These are phyloP conservation scores for Brachypodius melanocephalos DNA, from an alignment of 2,113 vertebrate species.

Conservation along the genomic window DNA sequence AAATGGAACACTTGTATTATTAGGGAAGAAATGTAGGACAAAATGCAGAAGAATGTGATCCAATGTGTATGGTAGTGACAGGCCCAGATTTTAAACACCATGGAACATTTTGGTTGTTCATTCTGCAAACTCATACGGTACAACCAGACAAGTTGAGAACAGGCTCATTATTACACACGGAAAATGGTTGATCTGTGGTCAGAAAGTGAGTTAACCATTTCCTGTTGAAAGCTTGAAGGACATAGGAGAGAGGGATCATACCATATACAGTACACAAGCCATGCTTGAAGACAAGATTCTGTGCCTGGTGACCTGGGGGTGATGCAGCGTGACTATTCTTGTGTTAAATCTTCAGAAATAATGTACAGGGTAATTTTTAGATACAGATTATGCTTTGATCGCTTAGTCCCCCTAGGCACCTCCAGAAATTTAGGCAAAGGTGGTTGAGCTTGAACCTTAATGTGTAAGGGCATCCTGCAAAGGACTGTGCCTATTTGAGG, in stretches of 20 bases:
- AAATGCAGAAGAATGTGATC: neutral
- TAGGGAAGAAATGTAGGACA: neutral
- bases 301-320: neutral
- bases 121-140: neutral
- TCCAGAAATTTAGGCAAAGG: neutral
- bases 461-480: neutral
- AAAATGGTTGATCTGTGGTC: neutral
- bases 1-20: neutral
- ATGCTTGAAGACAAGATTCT: neutral
- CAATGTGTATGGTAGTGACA: neutral
- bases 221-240: neutral
- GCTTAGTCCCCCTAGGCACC: neutral
- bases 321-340: neutral
- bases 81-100: neutral
- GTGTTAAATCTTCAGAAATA: neutral
- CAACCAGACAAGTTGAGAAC: neutral
- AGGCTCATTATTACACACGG: neutral
- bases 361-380: neutral
- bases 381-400: neutral
- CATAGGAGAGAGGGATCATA: neutral
- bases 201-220: neutral
- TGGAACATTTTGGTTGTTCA: neutral
- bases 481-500: neutral
- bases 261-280: fast-evolving
- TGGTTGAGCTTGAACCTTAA: neutral